These are phyloP conservation scores for Semicossyphus pulcher DNA, from an alignment of 2,113 vertebrate genomes.

Conservation along the genomic window DNA sequence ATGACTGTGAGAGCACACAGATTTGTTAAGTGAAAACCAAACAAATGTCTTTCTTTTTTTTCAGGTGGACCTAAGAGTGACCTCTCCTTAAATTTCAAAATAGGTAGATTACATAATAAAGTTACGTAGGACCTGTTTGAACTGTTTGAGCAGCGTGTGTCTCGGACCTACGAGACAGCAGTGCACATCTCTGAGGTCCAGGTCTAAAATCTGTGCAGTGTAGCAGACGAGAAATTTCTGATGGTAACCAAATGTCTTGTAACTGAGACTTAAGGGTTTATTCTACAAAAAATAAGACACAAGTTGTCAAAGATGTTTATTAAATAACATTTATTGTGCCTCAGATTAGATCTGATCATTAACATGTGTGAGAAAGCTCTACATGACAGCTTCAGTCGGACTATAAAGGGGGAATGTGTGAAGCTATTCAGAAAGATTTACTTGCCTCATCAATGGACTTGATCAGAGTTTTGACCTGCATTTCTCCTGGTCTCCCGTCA, in stretches of 20 bases:
- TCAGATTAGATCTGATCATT: neutral
- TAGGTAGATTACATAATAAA: neutral
- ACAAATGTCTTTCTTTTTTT: neutral
- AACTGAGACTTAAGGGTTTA: neutral
- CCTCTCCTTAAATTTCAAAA: too few species aligned
- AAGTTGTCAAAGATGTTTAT: neutral
- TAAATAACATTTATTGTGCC: neutral
- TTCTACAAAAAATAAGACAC: neutral
- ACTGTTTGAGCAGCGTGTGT: neutral
- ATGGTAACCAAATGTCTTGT: neutral
- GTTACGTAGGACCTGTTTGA: neutral
- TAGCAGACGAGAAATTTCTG: neutral
- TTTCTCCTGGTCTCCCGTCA: conserved; percentile 90
- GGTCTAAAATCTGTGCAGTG: neutral
- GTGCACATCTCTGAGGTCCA: neutral
- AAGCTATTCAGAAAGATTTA: conserved; percentile 1
- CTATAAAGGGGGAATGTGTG: neutral
- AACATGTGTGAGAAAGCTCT: neutral
- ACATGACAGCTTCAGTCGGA: neutral
- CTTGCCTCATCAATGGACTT: conserved; percentile 95
- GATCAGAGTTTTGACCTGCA: conserved; percentile 90
- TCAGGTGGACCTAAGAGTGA: too few species aligned
- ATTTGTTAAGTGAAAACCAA: neutral
- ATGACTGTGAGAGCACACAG: neutral
- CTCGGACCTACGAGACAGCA: neutral